Base-by-base conservation (phyloP, 2,888 invertebrate species). In the Ochropacha duplaris region DNA sequence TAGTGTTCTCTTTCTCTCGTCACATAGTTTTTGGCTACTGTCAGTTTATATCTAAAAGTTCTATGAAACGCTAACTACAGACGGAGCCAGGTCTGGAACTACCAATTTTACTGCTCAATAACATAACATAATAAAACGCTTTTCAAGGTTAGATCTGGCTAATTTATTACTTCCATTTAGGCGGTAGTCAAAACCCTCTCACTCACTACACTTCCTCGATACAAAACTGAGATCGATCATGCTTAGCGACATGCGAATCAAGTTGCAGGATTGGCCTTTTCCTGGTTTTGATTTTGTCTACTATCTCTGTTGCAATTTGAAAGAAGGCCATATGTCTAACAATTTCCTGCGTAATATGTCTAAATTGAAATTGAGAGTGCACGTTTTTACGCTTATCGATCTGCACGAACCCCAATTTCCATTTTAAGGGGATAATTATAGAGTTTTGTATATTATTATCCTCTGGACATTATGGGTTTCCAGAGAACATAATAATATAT, bases 241-340 rank as follows among this genome's bases (percentile, higher is more conserved):
- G 39, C 57, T 58, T 55, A 59, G 56, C 57, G 57, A 65, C 54
- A 64, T 55, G 62, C 24, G 57, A 54, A 62, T 57, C 64, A 36
- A 26, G 39, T 60, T 62, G 31, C 31, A 49, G 22, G 16, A 24
- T 51, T 50, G 61, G 73, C 55, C 68, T 68, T 70, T 70, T 70
- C 71, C 71, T 65, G 60, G 11, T 19, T 44, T 19, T 16, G 44
- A 44, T 44, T 44, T 19, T 44, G 19, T 44, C 44, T 44, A 44
- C 19, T 28, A 19, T 52, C 26, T 34, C 31, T 31, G 1, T 31
- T 31, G 31, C 31, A 31, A 28, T 31, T 31, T 31, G 12, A 12
- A 12, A 12, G 19, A 22, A 31, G 31, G 9, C 14, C 24, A 24
- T 4, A n/a, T 50, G 26, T 19, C 26, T 50, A 6, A 3, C 19